Percentiles rank a stretch among this genome's conserved stretches.
phyloP scores from a whole-genome alignment of 2,113 vertebrate genomes.

The Dasyurus viverrinus region DNA sequence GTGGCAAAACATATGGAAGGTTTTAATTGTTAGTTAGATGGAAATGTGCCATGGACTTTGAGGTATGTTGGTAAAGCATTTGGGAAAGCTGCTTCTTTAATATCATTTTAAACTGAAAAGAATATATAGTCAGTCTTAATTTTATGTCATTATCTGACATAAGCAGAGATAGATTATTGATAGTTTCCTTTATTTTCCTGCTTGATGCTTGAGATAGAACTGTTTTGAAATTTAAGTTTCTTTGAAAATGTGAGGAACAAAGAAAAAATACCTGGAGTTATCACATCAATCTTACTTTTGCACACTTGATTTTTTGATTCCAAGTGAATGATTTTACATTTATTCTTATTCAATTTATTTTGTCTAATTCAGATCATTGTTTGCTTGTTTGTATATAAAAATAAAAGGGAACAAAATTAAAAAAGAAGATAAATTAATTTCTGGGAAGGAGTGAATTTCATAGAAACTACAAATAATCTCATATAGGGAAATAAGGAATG shows the following conservation, averaged over 20 bases:
- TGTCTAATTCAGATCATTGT: background rate
- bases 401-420: background rate
- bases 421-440: conserved; percentile 4
- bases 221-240: background rate
- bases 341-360: background rate
- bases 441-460: background rate
- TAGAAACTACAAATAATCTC: background rate
- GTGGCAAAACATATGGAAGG: background rate
- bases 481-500: background rate
- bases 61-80: background rate
- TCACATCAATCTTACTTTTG: background rate
- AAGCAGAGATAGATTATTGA: background rate
- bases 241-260: background rate
- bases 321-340: background rate
- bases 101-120: background rate
- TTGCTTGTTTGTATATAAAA: background rate
- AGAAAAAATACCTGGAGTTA: background rate
- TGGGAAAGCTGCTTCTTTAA: background rate
- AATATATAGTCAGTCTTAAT: background rate
- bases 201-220: background rate
- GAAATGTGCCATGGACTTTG: background rate
- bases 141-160: background rate
- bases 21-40: background rate
- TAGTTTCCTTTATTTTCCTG: background rate
- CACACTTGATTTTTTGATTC: background rate